Evolutionary conservation across 2,888 invertebrate genomes (phyloP).

Genomic region (Erebia epiphron): DNA sequence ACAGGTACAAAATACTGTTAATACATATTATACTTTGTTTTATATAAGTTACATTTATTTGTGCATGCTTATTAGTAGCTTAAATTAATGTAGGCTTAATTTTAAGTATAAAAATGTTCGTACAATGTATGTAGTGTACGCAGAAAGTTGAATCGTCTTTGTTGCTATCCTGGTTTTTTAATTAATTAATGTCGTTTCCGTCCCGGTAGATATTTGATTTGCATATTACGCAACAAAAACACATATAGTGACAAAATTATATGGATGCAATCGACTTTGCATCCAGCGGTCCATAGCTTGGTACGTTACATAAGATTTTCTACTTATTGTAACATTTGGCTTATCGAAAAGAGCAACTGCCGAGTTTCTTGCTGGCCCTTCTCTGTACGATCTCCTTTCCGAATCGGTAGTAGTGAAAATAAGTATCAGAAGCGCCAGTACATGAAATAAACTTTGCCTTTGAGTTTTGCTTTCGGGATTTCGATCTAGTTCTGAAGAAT

Average conservation of each 20-base stretch:
- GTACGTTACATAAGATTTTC: no score
- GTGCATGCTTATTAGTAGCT: slow-evolving; percentile 24
- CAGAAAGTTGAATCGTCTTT: background rate
- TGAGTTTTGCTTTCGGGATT: background rate
- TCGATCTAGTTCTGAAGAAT: background rate
- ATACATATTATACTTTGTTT: background rate
- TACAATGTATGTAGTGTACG: background rate
- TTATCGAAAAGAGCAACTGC: no score
- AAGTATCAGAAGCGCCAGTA: no score
- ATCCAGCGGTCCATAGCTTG: no score
- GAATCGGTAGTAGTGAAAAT: no score
- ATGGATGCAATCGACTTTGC: no score
- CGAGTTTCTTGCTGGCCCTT: no score
- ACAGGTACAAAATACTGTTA: slow-evolving; percentile 68
- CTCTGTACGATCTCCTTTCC: no score
- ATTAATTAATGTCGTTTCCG: background rate
- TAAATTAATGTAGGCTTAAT: slow-evolving; percentile 21
- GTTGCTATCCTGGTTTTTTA: background rate
- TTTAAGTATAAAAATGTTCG: slow-evolving; percentile 1
- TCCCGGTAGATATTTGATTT: no score
- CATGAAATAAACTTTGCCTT: background rate
- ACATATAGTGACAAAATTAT: no score
- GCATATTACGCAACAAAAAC: no score
- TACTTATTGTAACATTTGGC: no score
- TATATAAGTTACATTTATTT: slow-evolving; percentile 1